Evolutionary conservation across 1,140 invertebrate species (phyloP).

Genomic region (Drusus annulatus): DNA sequence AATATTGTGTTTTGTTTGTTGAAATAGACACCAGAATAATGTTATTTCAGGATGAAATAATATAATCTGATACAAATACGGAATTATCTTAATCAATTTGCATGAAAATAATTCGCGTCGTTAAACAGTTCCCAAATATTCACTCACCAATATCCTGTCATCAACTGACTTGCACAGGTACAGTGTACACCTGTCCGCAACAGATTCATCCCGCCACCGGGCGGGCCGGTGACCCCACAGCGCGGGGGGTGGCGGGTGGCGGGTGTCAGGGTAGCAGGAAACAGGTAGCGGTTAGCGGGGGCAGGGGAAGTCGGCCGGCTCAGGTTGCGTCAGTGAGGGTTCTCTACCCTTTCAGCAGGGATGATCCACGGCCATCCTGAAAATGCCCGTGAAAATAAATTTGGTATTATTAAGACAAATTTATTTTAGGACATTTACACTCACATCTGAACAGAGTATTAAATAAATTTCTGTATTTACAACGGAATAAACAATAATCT

Average conservation of each 20-base stretch:
- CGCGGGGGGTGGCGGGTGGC: not conserved
- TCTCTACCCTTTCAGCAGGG: not conserved
- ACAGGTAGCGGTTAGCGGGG: no score
- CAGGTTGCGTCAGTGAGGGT: slow-evolving; percentile 17
- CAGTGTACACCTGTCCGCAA: slow-evolving; percentile 1
- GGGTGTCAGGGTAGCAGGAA: not conserved
- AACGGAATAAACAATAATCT: no score
- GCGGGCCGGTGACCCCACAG: not conserved
- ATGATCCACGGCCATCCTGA: not conserved
- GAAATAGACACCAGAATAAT: no score
- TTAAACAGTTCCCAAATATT: slow-evolving; percentile 6
- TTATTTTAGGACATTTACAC: no score
- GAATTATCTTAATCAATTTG: no score
- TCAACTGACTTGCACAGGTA: not conserved
- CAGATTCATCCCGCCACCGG: not conserved
- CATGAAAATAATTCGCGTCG: not conserved
- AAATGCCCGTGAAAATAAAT: not conserved
- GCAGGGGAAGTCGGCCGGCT: slow-evolving; percentile 1
- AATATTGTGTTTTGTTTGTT: no score
- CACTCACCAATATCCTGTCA: slow-evolving; percentile 26
- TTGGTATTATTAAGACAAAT: no score
- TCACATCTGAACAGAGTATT: not conserved
- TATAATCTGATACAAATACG: no score
- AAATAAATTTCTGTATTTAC: not conserved
- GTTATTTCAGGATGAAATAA: no score